Evolutionary conservation across 2,113 vertebrate species (phyloP), one percentile per base, ranked within the genome.

Genomic region (Charadrius vociferus): DNA sequence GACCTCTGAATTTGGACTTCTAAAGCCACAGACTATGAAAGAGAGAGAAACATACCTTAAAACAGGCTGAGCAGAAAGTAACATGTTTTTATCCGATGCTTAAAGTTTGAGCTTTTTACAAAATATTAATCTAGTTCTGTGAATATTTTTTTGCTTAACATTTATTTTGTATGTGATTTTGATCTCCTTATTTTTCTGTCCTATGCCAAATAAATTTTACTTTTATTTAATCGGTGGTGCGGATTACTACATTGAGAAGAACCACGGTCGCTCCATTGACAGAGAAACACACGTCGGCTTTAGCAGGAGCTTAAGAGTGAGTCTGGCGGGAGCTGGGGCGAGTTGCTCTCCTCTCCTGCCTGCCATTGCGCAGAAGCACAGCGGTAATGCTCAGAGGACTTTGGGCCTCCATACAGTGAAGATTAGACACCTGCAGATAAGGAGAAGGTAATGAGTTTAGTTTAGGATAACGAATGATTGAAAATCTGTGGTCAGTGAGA

Each of bases 161-260:
- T 88, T 67, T 96, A 74, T 93, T 90, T 96, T 96, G 58, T 97
- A 89, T 41, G 72, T 95, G 91, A 85, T 88, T 94, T 93, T 92
- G 63, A 92, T 93, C 77, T 87, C 49, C 41, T 91, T 63, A 47
- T 91, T 96, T 87, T 96, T 92, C 91, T 97, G 83, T 94, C 41
- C 62, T 96, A 94, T 83, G 83, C 62, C 81, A 95, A 97, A 97
- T 97, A 97, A 96, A 97, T 97, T 85, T 88, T 96, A 94, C 96
- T 96, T 97, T 95, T 97, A 90, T 97, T 95, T 96, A 97, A 77
- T 50, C 39, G 50, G 4, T 95, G 87, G 74, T 91, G 55, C 41
- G 55, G 89, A 85, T 41, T 95, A 34, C 81, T 97, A 43, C 29
- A 34, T 59, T 91, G 74, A 66, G 55, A 72, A 67, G 23, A 65